Base-by-base conservation (phyloP, 2,113 vertebrate genomes). In the Protobothrops flavoviridis region DNA sequence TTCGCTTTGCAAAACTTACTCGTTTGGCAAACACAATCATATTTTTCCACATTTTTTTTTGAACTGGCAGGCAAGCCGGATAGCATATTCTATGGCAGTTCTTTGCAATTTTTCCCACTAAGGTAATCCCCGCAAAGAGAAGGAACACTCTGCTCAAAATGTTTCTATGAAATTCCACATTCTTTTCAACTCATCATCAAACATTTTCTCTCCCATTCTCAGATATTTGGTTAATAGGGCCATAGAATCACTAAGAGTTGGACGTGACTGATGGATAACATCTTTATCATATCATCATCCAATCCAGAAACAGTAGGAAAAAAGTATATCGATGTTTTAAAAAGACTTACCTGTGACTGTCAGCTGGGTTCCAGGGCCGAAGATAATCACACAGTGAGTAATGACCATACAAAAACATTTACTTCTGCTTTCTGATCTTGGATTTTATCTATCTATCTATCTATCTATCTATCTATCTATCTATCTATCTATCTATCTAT, bases 381-480 rank as follows among this genome's bases (percentile, higher is more conserved):
- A 50, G 48, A 50, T 50, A 50, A 9, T 50, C 90, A 15, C 59
- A 93, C 94, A 50, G 89, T 92, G 91, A 90, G 17, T 93, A 23
- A 93, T 0, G 0, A 91, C 57, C 0, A 3, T 21, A 29, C 94
- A 95, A 95, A 50, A 9, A 50, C 48, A 50, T 50, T 50, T 50
- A 50, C 48, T 50, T 50, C 48, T 23, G 26, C 9, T 12, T 89
- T 15, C 9, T 8, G 10, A 9, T 50, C 53, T 33, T 55, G 0
- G n/a, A 43, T 55, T 17, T 33, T 88, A 48, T 48, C 6, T 48
- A 48, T 48, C 6, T 43, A 43, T 43, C 39, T 39, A 1, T 39
- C 39, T 39, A 1, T 39, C 39, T 39, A 39, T 39, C 39, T 39
- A 39, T 39, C 39, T 39, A 39, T 39, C 39, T 39, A 1, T 39